These are phyloP conservation scores for Acrocephalus kingi DNA, from an alignment of 2,113 vertebrate species.

Conservation along the genomic window DNA sequence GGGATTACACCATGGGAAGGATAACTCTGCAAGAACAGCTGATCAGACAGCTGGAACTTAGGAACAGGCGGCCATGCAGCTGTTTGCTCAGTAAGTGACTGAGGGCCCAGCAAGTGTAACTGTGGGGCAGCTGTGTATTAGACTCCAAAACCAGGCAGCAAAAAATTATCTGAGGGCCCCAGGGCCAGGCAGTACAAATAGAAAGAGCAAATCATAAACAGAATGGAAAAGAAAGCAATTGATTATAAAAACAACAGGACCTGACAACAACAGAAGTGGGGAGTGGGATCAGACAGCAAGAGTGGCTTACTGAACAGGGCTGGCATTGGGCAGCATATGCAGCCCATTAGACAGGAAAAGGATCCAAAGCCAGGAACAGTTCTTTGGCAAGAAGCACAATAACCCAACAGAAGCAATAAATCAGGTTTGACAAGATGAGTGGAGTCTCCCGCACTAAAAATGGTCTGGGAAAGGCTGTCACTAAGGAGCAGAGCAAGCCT, in stretches of 20 bases:
- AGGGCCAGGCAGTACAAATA: background rate
- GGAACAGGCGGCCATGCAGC: background rate
- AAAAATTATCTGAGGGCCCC: background rate
- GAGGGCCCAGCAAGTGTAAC: background rate
- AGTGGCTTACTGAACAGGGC: background rate
- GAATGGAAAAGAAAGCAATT: background rate
- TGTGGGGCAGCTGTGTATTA: background rate
- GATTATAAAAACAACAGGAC: background rate
- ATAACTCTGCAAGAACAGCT: background rate
- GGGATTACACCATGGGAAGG: background rate
- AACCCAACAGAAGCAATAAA: constrained; percentile 15
- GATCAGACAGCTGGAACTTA: constrained; percentile 23
- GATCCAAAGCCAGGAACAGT: background rate
- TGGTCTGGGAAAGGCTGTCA: background rate
- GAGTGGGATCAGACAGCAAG: background rate
- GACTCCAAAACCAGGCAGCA: background rate
- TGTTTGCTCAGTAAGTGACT: background rate
- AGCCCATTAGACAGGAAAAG: constrained; percentile 4
- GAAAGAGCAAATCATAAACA: background rate
- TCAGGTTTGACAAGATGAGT: constrained; percentile 23
- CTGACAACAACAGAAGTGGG: background rate
- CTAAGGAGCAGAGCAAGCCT: background rate
- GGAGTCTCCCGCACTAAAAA: background rate
- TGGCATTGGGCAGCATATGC: background rate
- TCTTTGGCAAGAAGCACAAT: background rate